These are phyloP conservation scores for Latrodectus hesperus DNA, from an alignment of 2,888 invertebrate species.

Conservation along the genomic window DNA sequence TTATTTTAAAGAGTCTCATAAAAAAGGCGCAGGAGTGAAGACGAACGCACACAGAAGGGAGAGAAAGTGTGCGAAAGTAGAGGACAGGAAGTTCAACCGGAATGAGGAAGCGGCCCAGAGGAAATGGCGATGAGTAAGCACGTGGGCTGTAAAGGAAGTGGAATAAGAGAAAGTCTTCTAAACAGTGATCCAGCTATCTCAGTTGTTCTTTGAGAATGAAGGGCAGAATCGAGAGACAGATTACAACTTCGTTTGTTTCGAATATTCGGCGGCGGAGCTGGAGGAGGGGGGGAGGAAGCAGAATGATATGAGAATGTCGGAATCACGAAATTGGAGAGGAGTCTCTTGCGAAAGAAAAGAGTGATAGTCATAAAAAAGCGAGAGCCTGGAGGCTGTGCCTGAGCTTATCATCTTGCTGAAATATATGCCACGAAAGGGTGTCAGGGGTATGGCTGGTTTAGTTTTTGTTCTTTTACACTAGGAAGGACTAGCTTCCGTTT, in stretches of 20 bases:
- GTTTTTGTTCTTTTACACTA: neutral
- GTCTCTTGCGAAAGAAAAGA: constrained; percentile 1
- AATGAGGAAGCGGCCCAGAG: constrained; percentile 66
- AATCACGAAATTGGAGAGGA: neutral
- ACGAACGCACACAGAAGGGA: constrained; percentile 2
- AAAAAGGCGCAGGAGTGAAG: constrained; percentile 2
- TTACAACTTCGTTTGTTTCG: constrained; percentile 50
- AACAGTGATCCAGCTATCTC: constrained; percentile 50
- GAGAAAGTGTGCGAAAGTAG: constrained; percentile 48
- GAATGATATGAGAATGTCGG: constrained; percentile 1
- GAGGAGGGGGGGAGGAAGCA: neutral
- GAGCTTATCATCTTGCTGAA: neutral
- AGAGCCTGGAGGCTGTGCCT: constrained; percentile 4
- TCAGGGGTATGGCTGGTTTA: constrained; percentile 55
- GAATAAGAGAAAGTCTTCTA: constrained; percentile 45
- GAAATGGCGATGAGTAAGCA: constrained; percentile 68
- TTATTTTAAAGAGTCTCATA: no score
- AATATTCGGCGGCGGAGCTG: constrained; percentile 27
- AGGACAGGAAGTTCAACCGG: constrained; percentile 69
- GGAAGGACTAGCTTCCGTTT: neutral
- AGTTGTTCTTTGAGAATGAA: constrained; percentile 22
- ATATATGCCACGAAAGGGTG: constrained; percentile 47
- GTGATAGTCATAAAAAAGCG: neutral
- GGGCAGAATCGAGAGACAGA: constrained; percentile 25
- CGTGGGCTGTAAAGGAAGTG: constrained; percentile 67